These are phyloP conservation scores for Pterocles gutturalis DNA, from an alignment of 2,113 vertebrate genomes.

Conservation along the genomic window DNA sequence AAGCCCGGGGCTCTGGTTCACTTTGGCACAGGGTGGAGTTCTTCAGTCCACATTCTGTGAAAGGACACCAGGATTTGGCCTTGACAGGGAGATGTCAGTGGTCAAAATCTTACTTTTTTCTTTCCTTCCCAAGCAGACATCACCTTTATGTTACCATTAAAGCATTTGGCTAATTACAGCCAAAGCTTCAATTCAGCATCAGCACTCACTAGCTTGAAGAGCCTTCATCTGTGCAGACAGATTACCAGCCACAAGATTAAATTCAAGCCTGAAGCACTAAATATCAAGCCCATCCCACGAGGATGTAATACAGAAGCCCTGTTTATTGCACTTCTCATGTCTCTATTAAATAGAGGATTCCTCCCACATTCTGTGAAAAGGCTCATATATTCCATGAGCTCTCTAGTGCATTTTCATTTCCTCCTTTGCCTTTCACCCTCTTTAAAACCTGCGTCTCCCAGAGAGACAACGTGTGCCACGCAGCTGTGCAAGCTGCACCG, in stretches of 20 bases:
- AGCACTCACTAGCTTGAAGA: background rate
- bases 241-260: background rate
- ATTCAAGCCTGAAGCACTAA: background rate
- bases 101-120: background rate
- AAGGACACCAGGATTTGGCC: background rate
- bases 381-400: background rate
- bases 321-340: background rate
- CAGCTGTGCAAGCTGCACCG: fast-evolving
- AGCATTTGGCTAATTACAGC: background rate
- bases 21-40: background rate
- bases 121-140: background rate
- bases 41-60: background rate
- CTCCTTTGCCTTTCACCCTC: background rate
- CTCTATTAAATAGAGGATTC: background rate
- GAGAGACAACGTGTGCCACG: background rate
- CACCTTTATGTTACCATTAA: background rate
- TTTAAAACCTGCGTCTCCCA: background rate
- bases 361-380: background rate
- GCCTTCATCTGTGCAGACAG: background rate
- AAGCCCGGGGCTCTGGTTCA: background rate
- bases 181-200: background rate
- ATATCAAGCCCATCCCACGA: background rate
- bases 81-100: background rate
- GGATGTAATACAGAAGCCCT: background rate
- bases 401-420: background rate